These are phyloP conservation scores for Oncorhynchus nerka DNA, from an alignment of 2,113 vertebrate species.

Conservation along the genomic window DNA sequence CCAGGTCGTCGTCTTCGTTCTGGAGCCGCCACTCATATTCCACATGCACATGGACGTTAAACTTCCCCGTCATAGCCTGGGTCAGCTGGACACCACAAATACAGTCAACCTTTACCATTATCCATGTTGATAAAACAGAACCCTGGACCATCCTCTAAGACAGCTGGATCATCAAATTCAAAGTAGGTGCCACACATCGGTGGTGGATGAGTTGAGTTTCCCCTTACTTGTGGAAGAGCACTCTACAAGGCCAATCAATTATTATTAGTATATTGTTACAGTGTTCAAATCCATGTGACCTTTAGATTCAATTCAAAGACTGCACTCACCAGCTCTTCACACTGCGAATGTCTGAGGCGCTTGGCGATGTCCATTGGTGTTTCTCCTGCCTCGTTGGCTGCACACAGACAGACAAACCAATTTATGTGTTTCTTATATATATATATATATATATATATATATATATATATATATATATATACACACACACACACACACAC, in stretches of 20 bases:
- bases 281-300: background rate
- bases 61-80: constrained; percentile 88
- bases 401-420: constrained; percentile 76
- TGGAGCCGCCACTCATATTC: constrained; percentile 93
- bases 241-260: too few relatives aligned
- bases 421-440: constrained; percentile 52
- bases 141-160: background rate
- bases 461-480: constrained; percentile 58
- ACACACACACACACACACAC: background rate
- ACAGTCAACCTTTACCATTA: background rate
- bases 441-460: constrained; percentile 9
- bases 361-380: constrained; percentile 87
- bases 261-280: too few relatives aligned
- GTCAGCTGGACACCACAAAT: constrained; percentile 76
- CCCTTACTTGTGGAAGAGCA: too few relatives aligned
- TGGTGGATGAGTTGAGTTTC: too few relatives aligned
- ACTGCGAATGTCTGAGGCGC: constrained; percentile 84
- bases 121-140: background rate
- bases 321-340: constrained; percentile 88
- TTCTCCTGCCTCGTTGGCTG: constrained; percentile 91
- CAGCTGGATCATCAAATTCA: background rate
- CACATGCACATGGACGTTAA: constrained; percentile 93
- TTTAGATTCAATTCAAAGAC: background rate
- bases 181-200: too few relatives aligned
- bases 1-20: constrained; percentile 88